Base-by-base conservation (phyloP, 2,888 invertebrate genomes). In the Cheilosia scutellata region DNA sequence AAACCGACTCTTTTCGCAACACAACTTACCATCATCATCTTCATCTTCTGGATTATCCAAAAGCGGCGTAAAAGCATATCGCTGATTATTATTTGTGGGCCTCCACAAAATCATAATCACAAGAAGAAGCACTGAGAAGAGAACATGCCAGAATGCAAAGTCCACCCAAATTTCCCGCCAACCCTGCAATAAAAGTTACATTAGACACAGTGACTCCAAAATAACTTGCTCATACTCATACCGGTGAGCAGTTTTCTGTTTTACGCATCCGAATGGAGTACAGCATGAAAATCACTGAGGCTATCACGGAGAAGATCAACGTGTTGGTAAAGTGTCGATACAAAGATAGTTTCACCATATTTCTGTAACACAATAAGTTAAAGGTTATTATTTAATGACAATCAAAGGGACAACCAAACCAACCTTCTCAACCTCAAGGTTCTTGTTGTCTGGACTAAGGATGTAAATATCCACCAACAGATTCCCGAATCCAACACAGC, bases 61-160 rank as follows among this genome's bases (percentile, higher is more conserved):
- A 37, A 98, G 94, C 57, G 98, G 98, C 1, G 98, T 97, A 93
- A 98, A 98, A 3, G 98, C 98, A 92, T 96, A 97, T 89, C 98
- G 94, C 93, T 98, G 98, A 93, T 98, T 98, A 93, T 98, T 98
- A 91, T 97, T 97, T 20, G 98, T 97, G 5, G 98, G 98, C 88
- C 98, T 94, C 98, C 98, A 98, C 86, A 98, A 94, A 87, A 98
- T 95, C 97, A 98, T 98, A 88, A 99, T 98, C 40, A 97, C 97
- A 44, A 97, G 93, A 29, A 99, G 94, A 74, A 99, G 95, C 88
- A 96, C 94, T 16, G 97, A 97, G 93, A 99, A 98, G 76, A 98
- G 93, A 42, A 98, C 94, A 92, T 98, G 98, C 98, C 98, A 98
- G 92, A 97, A 98, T 3, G 97, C 98, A 88, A 97, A 97, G 91